Evolutionary conservation across 2,113 vertebrate species (phyloP).

Genomic region (Ursus arctos): DNA sequence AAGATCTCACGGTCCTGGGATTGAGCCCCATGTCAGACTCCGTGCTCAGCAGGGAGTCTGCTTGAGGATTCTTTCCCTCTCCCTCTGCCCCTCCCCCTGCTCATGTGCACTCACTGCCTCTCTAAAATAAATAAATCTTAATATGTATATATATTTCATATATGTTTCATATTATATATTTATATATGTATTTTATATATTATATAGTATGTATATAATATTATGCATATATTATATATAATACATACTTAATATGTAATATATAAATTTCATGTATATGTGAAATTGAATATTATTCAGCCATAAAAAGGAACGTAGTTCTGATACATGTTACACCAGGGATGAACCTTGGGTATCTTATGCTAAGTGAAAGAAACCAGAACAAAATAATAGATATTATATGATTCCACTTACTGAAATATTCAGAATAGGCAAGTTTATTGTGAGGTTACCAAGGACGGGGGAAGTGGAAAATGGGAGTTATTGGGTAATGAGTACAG

Average conservation of each 20-base stretch:
- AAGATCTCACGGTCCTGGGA: not conserved
- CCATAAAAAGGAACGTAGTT: not conserved
- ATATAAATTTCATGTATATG: not conserved
- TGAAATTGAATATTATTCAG: not conserved
- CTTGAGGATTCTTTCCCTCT: not conserved
- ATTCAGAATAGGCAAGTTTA: not conserved
- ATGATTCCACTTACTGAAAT: not conserved
- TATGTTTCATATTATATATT: not conserved
- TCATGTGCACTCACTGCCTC: not conserved
- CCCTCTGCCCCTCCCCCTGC: not conserved
- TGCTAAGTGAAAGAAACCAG: not conserved
- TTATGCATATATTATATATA: not conserved
- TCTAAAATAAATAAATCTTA: no score
- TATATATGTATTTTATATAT: not conserved
- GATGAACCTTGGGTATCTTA: not conserved
- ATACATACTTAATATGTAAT: not conserved
- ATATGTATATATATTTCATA: not conserved
- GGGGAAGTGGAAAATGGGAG: accelerated
- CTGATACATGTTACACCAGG: not conserved
- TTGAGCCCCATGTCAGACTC: not conserved
- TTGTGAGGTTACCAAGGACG: not conserved
- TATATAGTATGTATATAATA: not conserved
- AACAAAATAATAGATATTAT: not conserved
- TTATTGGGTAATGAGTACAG: not conserved
- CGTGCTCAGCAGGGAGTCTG: not conserved